Evolutionary conservation across 2,888 invertebrate genomes (phyloP).

Genomic region (Dione vanillae): DNA sequence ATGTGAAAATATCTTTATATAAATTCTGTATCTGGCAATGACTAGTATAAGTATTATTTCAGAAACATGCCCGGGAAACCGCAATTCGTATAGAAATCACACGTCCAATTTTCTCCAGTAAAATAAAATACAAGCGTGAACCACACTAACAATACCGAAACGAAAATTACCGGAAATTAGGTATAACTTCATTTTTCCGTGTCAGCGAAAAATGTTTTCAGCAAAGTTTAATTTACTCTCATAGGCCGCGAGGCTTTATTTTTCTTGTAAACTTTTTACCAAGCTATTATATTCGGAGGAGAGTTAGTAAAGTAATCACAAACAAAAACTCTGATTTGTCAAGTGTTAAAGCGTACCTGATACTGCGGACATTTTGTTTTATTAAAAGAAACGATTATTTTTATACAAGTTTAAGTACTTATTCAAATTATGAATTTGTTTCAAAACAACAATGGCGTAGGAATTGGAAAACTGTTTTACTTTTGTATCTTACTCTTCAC

Average conservation of each 20-base stretch:
- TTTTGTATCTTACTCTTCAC: background rate
- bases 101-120: constrained; percentile 16
- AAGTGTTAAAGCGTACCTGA: constrained; percentile 15
- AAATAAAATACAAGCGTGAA: constrained; percentile 12
- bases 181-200: constrained; percentile 39
- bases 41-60: constrained; percentile 17
- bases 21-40: background rate
- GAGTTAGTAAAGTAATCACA: constrained; percentile 29
- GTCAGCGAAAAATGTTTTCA: constrained; percentile 42
- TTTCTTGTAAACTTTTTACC: constrained; percentile 33
- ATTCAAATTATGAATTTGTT: constrained; percentile 7
- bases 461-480: background rate
- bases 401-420: constrained; percentile 5
- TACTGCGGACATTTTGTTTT: constrained; percentile 8
- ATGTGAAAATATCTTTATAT: background rate
- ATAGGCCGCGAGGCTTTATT: constrained; percentile 35
- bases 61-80: constrained; percentile 1
- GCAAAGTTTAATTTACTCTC: constrained; percentile 48
- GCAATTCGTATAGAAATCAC: constrained; percentile 20
- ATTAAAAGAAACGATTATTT: background rate
- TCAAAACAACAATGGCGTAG: background rate
- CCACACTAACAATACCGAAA: constrained; percentile 22
- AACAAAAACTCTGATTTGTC: constrained; percentile 30
- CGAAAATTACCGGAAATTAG: constrained; percentile 43
- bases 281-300: constrained; percentile 28